These are phyloP conservation scores for Tenodera sinensis DNA, from an alignment of 2,888 invertebrate species.

Conservation along the genomic window DNA sequence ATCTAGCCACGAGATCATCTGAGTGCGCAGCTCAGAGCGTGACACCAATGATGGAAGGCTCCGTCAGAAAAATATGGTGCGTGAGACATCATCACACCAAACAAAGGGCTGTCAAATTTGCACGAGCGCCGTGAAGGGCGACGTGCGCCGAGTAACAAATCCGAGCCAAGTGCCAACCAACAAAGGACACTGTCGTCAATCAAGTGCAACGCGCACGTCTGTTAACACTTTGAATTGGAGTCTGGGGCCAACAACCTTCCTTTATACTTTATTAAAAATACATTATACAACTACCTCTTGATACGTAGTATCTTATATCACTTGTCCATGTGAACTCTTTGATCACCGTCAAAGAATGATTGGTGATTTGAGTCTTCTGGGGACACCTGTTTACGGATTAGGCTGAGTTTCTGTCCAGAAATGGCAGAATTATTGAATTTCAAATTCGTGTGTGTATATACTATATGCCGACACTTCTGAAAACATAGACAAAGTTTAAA, in stretches of 20 bases:
- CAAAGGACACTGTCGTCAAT: background rate
- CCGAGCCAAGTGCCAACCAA: background rate
- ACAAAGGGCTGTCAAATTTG: background rate
- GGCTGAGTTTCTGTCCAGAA: too few species aligned
- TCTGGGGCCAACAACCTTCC: background rate
- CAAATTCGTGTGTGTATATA: too few species aligned
- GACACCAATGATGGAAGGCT: background rate
- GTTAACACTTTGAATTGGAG: background rate
- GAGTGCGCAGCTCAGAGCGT: background rate
- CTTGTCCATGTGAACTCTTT: too few species aligned
- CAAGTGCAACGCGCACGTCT: background rate
- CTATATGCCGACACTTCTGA: too few species aligned
- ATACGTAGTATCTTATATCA: too few species aligned
- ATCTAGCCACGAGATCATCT: background rate
- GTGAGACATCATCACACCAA: background rate
- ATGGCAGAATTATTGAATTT: too few species aligned
- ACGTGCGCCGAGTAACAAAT: background rate
- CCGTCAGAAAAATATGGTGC: background rate
- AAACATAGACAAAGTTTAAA: too few species aligned
- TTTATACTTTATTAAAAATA: background rate
- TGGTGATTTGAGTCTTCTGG: too few species aligned
- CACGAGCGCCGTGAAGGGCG: background rate
- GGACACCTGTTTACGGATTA: too few species aligned
- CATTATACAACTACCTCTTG: too few species aligned
- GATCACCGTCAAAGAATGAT: too few species aligned